These are phyloP conservation scores for Chaetophractus vellerosus DNA, from an alignment of 2,797 vertebrate species.

Conservation along the genomic window DNA sequence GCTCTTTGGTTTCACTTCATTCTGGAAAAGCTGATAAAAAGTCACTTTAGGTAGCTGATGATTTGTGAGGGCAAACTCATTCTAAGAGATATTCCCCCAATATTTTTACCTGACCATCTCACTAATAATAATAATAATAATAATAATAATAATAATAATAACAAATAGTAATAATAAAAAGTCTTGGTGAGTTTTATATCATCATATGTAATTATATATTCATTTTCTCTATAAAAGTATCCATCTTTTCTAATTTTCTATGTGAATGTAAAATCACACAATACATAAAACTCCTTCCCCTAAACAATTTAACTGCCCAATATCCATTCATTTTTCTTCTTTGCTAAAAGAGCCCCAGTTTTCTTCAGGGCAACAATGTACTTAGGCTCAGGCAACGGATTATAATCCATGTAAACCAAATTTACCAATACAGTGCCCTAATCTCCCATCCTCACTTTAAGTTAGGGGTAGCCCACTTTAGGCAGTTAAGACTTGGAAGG, in stretches of 20 bases:
- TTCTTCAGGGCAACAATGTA: not conserved
- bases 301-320: not conserved
- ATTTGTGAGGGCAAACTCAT: constrained; percentile 21
- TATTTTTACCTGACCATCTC: not conserved
- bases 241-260: not conserved
- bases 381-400: not conserved
- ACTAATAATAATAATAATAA: constrained; percentile 33
- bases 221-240: constrained; percentile 4
- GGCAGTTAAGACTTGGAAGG: not conserved
- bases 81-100: constrained; percentile 10
- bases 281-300: not conserved
- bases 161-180: constrained; percentile 20
- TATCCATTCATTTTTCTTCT: not conserved
- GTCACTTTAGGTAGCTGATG: constrained; percentile 53
- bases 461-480: not conserved
- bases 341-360: not conserved
- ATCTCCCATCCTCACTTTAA: not conserved
- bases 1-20: constrained; percentile 69
- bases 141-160: not conserved
- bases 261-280: not conserved
- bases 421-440: not conserved
- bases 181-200: not conserved
- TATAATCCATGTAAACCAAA: not conserved
- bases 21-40: constrained; percentile 69
- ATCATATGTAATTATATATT: not conserved